Evolutionary conservation across 2,888 invertebrate genomes (phyloP).

Genomic region (Opisthograptis luteolata): DNA sequence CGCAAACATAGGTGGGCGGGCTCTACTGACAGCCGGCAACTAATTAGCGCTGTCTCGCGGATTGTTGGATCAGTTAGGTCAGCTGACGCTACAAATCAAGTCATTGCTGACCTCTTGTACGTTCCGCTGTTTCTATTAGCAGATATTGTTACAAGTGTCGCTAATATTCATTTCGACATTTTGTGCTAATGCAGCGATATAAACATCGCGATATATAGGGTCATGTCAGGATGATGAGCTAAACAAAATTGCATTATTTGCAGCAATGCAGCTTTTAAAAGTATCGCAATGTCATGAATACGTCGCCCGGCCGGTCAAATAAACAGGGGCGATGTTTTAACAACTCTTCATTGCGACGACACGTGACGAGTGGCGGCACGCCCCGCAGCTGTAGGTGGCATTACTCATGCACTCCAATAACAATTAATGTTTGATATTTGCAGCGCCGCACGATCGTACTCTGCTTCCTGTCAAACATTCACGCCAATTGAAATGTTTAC

Average conservation of each 20-base stretch:
- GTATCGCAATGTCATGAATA: not conserved
- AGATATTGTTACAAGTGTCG: too few relatives aligned
- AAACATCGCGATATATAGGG: too few relatives aligned
- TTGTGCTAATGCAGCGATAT: too few relatives aligned
- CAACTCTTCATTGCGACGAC: too few relatives aligned
- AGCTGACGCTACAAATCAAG: not conserved
- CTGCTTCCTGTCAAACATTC: conserved; percentile 9
- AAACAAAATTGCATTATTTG: not conserved
- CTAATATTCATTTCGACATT: too few relatives aligned
- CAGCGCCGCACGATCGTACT: not conserved
- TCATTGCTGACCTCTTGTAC: not conserved
- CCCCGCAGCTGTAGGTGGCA: not conserved
- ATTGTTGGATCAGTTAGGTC: not conserved
- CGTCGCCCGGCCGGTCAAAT: not conserved
- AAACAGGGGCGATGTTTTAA: not conserved
- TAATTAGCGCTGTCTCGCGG: not conserved
- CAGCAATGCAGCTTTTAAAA: not conserved
- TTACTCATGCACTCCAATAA: not conserved
- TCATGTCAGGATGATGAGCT: not conserved
- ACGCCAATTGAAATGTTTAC: not conserved
- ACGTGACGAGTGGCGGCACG: not conserved
- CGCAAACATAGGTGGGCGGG: not conserved
- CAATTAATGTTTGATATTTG: not conserved
- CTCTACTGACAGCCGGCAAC: not conserved
- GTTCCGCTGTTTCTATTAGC: not conserved